Conservation (phyloP, 2,797 vertebrate genomes). For the Microchirus variegatus region DNA sequence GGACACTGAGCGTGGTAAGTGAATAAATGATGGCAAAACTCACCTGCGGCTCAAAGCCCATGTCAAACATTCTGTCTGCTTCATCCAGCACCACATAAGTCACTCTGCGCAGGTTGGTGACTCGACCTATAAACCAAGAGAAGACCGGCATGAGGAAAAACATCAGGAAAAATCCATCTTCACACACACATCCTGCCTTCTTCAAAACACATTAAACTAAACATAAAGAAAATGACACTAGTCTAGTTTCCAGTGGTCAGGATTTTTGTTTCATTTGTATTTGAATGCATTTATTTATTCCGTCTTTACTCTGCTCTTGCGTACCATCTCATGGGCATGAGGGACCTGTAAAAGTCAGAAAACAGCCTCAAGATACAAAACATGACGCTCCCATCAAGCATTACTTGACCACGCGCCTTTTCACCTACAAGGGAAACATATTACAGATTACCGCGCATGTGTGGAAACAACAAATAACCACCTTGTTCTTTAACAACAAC, state of each 20-base stretch:
- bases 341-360: constrained; percentile 98
- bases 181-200: constrained; percentile 50
- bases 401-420: constrained; percentile 88
- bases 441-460: constrained; percentile 99
- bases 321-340: constrained; percentile 93
- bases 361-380: constrained; percentile 98
- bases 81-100: constrained; percentile 98
- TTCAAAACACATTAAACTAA: constrained; percentile 47
- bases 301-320: constrained; percentile 87
- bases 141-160: constrained; percentile 29
- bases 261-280: constrained; percentile 37
- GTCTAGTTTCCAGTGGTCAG: constrained; percentile 55
- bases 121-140: constrained; percentile 86
- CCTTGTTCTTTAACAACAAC: constrained; percentile 2
- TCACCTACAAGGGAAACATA: constrained; percentile 99
- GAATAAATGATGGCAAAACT: neutral
- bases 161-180: constrained; percentile 8
- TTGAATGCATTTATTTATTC: constrained; percentile 31
- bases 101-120: constrained; percentile 94
- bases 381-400: constrained; percentile 95
- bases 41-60: constrained; percentile 99
- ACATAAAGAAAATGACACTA: constrained; percentile 2
- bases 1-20: too few relatives aligned
- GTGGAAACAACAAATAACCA: constrained; percentile 86
- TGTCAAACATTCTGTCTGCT: constrained; percentile 99